These are phyloP conservation scores for Hydrotaea cyrtoneurina DNA, from an alignment of 2,888 invertebrate genomes.

Conservation along the genomic window DNA sequence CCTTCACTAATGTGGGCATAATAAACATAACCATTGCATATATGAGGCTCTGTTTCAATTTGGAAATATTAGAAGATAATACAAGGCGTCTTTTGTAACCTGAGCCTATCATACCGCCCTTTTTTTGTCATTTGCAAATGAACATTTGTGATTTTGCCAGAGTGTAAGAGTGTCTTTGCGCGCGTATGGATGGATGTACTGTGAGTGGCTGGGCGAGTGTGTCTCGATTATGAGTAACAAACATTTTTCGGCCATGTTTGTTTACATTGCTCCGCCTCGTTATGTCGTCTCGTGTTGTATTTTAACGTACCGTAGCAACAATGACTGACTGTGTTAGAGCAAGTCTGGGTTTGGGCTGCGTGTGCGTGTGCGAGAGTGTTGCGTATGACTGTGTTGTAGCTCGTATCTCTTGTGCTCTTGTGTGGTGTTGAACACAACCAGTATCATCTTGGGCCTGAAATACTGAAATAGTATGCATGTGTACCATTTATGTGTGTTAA, in stretches of 20 bases:
- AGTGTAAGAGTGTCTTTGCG: conserved; percentile 22
- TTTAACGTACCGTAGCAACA: conserved; percentile 13
- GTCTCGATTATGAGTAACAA: conserved; percentile 76
- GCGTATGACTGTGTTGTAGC: conserved; percentile 64
- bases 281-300: conserved; percentile 64
- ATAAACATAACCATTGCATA: no score
- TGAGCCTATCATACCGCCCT: background rate
- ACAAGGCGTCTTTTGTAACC: no score
- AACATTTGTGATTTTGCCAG: background rate
- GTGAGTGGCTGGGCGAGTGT: conserved; percentile 50
- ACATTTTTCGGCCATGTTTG: conserved; percentile 80
- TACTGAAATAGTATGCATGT: background rate
- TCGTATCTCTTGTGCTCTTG: conserved; percentile 26
- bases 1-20: no score
- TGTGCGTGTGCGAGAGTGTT: conserved; percentile 31
- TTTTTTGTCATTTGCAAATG: background rate
- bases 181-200: conserved; percentile 29
- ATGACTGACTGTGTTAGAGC: conserved; percentile 35
- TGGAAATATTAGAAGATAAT: no score
- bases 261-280: conserved; percentile 80
- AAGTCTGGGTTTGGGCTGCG: background rate
- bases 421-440: conserved; percentile 7
- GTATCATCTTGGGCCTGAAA: conserved; percentile 1
- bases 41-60: no score
- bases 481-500: background rate